Conservation (phyloP, 1,140 invertebrate species). For the Zaprionus ghesquierei region DNA sequence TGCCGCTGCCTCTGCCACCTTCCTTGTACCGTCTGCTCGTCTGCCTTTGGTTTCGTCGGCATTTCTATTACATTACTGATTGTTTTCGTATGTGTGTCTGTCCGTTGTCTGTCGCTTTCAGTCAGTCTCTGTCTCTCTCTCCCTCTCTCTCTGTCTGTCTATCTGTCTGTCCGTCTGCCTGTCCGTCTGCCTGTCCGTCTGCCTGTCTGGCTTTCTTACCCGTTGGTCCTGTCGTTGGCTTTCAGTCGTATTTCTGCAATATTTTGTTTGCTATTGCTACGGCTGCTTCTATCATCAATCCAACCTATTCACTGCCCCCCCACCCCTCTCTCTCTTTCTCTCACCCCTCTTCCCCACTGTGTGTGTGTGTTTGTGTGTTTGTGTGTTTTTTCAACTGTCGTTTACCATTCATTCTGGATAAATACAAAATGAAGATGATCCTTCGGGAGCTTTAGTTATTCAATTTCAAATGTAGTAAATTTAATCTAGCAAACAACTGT, state of each 20-base stretch:
- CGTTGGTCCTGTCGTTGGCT: conserved; percentile 38
- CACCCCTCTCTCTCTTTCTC: not conserved
- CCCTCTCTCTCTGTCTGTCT: conserved; percentile 12
- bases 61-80: conserved; percentile 80
- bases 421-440: conserved; percentile 81
- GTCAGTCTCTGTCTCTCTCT: conserved; percentile 19
- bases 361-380: conserved; percentile 14
- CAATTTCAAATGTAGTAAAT: conserved; percentile 80
- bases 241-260: conserved; percentile 65
- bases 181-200: not conserved
- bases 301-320: not conserved
- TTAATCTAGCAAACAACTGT: conserved; percentile 73
- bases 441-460: conserved; percentile 80
- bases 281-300: conserved; percentile 60
- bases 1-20: not conserved
- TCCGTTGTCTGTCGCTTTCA: conserved; percentile 19
- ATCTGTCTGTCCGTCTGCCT: conserved; percentile 17
- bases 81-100: conserved; percentile 66
- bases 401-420: conserved; percentile 80
- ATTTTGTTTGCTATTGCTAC: conserved; percentile 65
- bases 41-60: conserved; percentile 34
- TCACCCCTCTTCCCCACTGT: not conserved
- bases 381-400: conserved; percentile 70
- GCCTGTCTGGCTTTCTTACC: conserved; percentile 10
- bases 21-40: not conserved